Percentiles rank a stretch among this genome's conserved stretches.
Conservation (phyloP, 2,888 invertebrate genomes). For the Aricia artaxerxes region DNA sequence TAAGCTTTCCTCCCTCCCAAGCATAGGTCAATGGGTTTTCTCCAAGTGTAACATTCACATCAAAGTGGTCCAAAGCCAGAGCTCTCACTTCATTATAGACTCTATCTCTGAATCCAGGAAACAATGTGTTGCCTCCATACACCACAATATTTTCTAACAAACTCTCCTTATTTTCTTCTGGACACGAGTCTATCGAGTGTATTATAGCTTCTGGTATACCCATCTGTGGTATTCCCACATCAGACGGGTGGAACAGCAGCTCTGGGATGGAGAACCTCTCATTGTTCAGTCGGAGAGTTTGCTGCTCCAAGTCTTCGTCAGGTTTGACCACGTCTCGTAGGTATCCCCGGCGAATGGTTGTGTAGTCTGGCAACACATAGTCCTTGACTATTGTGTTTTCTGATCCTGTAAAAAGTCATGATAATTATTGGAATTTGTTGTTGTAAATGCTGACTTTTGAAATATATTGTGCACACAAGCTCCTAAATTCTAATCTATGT, state of each 20-base stretch:
- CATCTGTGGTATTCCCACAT: slow-evolving; percentile 94
- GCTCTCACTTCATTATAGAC: slow-evolving; percentile 85
- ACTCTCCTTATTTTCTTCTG: slow-evolving; percentile 86
- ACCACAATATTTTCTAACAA: slow-evolving; percentile 91
- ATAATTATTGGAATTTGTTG: no score
- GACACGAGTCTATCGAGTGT: slow-evolving; percentile 87
- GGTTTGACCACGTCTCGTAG: slow-evolving; percentile 63
- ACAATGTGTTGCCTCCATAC: slow-evolving; percentile 89
- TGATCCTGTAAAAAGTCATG: slow-evolving; percentile 57
- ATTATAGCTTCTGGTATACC: slow-evolving; percentile 95
- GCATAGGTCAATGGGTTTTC: slow-evolving; percentile 89
- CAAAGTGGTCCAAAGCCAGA: slow-evolving; percentile 87
- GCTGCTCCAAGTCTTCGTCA: slow-evolving; percentile 81
- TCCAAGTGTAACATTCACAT: slow-evolving; percentile 83
- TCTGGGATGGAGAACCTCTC: slow-evolving; percentile 98
- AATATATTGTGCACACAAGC: no score
- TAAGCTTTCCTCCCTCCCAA: slow-evolving; percentile 92
- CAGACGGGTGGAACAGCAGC: slow-evolving; percentile 95
- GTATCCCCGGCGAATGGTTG: slow-evolving; percentile 90
- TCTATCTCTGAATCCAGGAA: slow-evolving; percentile 90
- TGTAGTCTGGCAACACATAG: slow-evolving; percentile 98
- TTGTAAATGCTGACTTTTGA: no score
- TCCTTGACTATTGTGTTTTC: slow-evolving; percentile 89
- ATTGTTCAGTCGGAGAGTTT: slow-evolving; percentile 92
- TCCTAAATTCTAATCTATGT: no score